These are phyloP conservation scores for Mesoclemmys tuberculata DNA, from an alignment of 2,113 vertebrate genomes.

Conservation along the genomic window DNA sequence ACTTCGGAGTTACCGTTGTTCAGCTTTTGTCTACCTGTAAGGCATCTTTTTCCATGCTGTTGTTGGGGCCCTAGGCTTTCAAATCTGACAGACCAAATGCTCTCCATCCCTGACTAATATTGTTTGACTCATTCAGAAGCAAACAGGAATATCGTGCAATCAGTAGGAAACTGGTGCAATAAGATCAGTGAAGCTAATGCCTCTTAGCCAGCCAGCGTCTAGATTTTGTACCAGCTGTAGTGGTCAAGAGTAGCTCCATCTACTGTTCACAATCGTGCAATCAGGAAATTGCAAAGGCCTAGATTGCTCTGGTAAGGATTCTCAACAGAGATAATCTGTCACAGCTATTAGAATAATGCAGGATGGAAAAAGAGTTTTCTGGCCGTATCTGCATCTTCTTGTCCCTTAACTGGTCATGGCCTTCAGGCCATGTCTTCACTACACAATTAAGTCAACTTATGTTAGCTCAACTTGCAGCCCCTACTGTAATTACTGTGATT, in stretches of 20 bases:
- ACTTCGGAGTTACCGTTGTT: not conserved
- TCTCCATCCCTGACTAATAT: not conserved
- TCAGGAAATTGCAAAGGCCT: not conserved
- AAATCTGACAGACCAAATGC: too few species aligned
- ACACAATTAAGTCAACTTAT: too few species aligned
- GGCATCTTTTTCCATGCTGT: not conserved
- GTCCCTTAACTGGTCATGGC: not conserved
- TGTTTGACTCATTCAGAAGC: not conserved
- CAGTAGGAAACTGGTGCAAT: not conserved
- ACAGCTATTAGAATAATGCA: not conserved
- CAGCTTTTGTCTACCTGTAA: not conserved
- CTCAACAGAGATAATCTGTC: not conserved
- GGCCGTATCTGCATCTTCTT: not conserved
- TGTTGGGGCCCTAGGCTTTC: not conserved
- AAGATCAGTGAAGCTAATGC: not conserved
- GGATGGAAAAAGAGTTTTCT: not conserved
- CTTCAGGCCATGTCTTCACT: too few species aligned
- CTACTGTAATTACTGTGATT: too few species aligned
- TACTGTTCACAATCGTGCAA: not conserved
- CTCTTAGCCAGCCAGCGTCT: not conserved
- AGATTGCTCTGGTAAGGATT: not conserved
- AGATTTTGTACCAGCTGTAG: not conserved
- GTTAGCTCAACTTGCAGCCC: too few species aligned
- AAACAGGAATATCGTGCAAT: not conserved
- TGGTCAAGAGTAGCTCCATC: not conserved